Conservation (phyloP, 2,113 vertebrate genomes). For the Cyanistes caeruleus region DNA sequence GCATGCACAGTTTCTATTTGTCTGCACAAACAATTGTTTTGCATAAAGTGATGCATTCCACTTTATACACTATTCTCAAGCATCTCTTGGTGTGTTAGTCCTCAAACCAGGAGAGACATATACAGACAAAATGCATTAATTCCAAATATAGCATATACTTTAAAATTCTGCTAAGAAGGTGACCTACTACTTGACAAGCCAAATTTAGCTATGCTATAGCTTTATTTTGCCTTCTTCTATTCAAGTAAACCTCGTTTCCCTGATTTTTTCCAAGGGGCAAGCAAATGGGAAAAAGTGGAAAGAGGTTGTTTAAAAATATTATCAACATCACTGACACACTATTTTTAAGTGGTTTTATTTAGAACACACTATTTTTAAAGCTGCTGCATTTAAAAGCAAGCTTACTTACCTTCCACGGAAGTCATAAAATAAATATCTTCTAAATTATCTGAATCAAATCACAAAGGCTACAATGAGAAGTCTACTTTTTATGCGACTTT, state of each 20-base stretch:
- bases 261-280: not conserved
- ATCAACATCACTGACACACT: not conserved
- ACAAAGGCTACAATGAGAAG: not conserved
- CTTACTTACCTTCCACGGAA: not conserved
- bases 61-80: not conserved
- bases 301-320: slow-evolving; percentile 4
- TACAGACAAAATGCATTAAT: not conserved
- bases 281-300: not conserved
- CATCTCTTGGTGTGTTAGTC: not conserved
- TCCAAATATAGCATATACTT: not conserved
- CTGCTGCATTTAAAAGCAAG: slow-evolving; percentile 2
- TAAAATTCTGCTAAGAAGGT: slow-evolving; percentile 21
- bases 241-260: not conserved
- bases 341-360: slow-evolving; percentile 42
- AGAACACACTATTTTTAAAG: slow-evolving; percentile 7
- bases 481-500: not conserved
- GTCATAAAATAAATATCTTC: not conserved
- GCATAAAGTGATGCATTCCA: not conserved
- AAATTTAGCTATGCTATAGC: not conserved
- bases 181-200: not conserved
- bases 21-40: not conserved
- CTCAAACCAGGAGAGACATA: not conserved
- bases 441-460: not conserved
- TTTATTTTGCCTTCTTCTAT: not conserved
- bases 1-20: not conserved